Conservation (phyloP, 2,888 invertebrate species). For the Cantharis nigra region DNA sequence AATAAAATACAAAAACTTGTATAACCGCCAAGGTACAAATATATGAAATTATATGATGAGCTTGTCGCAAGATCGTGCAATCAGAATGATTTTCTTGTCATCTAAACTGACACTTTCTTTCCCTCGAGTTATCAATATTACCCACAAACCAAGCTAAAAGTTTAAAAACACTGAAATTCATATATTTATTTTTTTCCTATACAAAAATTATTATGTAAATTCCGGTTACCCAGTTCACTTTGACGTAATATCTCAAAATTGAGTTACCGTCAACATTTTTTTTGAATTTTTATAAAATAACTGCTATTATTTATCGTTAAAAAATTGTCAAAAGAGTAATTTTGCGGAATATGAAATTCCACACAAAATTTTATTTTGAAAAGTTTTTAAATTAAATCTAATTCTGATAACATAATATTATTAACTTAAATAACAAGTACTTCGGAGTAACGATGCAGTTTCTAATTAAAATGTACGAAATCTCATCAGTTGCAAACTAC, state of each 20-base stretch:
- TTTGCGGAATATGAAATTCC: not conserved
- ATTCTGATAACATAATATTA: too few relatives aligned
- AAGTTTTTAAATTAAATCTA: not conserved
- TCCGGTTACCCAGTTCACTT: not conserved
- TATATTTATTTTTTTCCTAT: not conserved
- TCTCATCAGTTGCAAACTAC: too few relatives aligned
- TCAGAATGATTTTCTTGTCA: not conserved
- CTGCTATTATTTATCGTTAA: not conserved
- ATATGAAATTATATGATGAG: not conserved
- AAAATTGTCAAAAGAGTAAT: not conserved
- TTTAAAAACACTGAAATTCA: not conserved
- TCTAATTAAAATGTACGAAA: too few relatives aligned
- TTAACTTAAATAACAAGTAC: too few relatives aligned
- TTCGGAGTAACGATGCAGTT: too few relatives aligned
- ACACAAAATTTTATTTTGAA: not conserved
- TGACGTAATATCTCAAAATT: not conserved
- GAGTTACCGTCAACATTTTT: not conserved
- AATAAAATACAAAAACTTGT: not conserved
- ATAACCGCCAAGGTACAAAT: not conserved
- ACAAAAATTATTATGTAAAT: not conserved
- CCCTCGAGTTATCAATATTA: not conserved
- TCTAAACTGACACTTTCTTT: not conserved
- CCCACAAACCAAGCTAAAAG: not conserved
- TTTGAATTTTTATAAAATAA: not conserved
- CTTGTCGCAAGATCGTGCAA: not conserved